Percentiles rank a stretch among this genome's conserved stretches.
Evolutionary conservation across 2,797 vertebrate genomes (phyloP).

Genomic region (Melopsittacus undulatus): DNA sequence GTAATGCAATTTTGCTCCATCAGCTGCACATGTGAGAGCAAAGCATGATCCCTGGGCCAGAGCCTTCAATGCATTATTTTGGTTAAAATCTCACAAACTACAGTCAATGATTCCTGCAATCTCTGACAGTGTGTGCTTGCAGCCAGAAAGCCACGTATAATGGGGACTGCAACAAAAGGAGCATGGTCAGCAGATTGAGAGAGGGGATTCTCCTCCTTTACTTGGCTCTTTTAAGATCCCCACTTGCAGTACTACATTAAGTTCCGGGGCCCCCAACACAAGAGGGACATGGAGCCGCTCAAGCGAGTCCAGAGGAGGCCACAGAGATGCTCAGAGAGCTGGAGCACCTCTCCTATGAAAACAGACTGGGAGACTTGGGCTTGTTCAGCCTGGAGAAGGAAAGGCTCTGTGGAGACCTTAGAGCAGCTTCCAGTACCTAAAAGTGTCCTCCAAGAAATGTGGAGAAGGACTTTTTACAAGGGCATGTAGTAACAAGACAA

Average conservation of each 20-base stretch:
- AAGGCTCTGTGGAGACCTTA: not conserved
- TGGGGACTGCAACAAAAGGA: not conserved
- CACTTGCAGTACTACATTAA: not conserved
- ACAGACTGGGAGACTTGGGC: not conserved
- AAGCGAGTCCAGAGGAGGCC: not conserved
- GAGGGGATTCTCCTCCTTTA: not conserved
- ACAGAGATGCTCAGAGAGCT: not conserved
- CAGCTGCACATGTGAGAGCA: not conserved
- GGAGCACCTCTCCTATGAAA: not conserved
- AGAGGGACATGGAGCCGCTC: not conserved
- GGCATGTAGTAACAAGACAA: not conserved
- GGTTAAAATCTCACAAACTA: not conserved
- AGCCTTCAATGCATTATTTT: not conserved
- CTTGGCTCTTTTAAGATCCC: not conserved
- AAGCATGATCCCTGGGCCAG: not conserved
- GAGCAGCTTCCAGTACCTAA: not conserved
- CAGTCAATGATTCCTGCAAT: rapidly evolving
- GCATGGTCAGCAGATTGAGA: not conserved
- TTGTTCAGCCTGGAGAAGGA: not conserved
- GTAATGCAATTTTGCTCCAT: not conserved
- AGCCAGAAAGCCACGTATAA: not conserved
- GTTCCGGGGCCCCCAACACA: not conserved
- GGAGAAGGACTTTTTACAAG: not conserved
- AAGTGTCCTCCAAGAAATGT: not conserved
- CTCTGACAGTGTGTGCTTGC: not conserved